Evolutionary conservation across 92 coral and sea anemone genomes (phyloP).

Genomic region (Porites cylindrica): DNA sequence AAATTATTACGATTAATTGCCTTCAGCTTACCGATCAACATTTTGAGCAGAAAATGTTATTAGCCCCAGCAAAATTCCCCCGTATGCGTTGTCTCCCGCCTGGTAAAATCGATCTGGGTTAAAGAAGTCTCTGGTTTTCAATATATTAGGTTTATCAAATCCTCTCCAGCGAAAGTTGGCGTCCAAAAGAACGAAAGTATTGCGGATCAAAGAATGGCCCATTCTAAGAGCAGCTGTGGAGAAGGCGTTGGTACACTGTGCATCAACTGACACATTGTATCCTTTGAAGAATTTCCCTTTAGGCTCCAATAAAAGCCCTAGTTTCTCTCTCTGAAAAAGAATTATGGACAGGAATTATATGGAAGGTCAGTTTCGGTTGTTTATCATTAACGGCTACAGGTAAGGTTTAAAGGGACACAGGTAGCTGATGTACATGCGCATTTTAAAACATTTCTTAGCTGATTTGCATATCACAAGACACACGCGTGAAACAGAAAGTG

Average conservation of each 20-base stretch:
- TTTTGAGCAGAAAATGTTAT: background rate
- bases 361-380: too few species aligned
- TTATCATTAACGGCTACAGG: too few species aligned
- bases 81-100: background rate
- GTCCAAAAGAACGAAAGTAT: background rate
- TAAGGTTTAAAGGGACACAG: too few species aligned
- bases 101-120: constrained; percentile 16
- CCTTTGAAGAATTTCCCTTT: constrained; percentile 21
- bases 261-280: constrained; percentile 57
- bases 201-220: constrained; percentile 86
- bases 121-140: constrained; percentile 8
- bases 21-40: constrained; percentile 20
- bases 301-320: background rate
- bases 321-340: background rate
- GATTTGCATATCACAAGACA: too few species aligned
- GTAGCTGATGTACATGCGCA: too few species aligned
- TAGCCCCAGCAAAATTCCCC: constrained; percentile 12
- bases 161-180: background rate
- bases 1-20: background rate
- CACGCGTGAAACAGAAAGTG: too few species aligned
- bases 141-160: background rate
- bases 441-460: too few species aligned
- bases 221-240: constrained; percentile 89
- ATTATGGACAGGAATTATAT: background rate
- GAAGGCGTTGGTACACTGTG: constrained; percentile 72